Percentiles rank a stretch among this genome's conserved stretches.
phyloP scores from a whole-genome alignment of 1,140 invertebrate genomes.

The Oncopodura yosiiana region DNA sequence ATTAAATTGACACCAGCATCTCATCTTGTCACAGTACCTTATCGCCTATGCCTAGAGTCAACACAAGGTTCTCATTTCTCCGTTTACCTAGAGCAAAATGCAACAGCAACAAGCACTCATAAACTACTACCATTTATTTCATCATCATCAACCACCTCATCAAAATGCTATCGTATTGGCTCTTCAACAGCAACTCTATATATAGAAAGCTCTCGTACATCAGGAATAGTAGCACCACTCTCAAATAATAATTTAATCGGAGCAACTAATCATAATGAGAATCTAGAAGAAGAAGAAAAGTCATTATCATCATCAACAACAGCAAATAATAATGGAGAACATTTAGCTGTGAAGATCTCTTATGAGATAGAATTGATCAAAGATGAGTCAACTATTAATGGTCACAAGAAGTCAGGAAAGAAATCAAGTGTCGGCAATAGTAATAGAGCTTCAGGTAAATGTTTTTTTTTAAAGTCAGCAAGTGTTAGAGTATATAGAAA shows the following conservation, averaged over 20 bases:
- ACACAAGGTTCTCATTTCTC: slow-evolving; percentile 1
- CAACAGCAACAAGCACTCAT: background rate
- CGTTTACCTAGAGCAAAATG: slow-evolving; percentile 10
- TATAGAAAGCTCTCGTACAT: slow-evolving; percentile 2
- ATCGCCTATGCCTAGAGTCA: slow-evolving; percentile 13
- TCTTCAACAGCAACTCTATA: slow-evolving; percentile 10
- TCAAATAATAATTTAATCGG: background rate
- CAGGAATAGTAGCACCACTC: background rate
- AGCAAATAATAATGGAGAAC: background rate
- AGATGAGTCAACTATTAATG: slow-evolving; percentile 2
- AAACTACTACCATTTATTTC: slow-evolving; percentile 12
- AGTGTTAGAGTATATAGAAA: too few species aligned
- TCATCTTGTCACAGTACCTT: slow-evolving; percentile 3
- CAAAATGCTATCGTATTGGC: slow-evolving; percentile 15
- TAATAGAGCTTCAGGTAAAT: too few species aligned
- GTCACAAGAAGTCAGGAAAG: too few species aligned
- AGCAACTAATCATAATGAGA: slow-evolving; percentile 10
- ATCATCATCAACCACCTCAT: background rate
- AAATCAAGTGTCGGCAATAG: too few species aligned
- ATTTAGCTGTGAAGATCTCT: slow-evolving; percentile 6
- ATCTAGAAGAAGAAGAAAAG: slow-evolving; percentile 3
- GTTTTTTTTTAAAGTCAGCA: too few species aligned
- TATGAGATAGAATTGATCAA: slow-evolving; percentile 17
- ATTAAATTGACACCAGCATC: slow-evolving; percentile 7
- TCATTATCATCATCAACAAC: slow-evolving; percentile 5